Conservation (phyloP, 2,797 vertebrate genomes). For the Pteronotus mesoamericanus region DNA sequence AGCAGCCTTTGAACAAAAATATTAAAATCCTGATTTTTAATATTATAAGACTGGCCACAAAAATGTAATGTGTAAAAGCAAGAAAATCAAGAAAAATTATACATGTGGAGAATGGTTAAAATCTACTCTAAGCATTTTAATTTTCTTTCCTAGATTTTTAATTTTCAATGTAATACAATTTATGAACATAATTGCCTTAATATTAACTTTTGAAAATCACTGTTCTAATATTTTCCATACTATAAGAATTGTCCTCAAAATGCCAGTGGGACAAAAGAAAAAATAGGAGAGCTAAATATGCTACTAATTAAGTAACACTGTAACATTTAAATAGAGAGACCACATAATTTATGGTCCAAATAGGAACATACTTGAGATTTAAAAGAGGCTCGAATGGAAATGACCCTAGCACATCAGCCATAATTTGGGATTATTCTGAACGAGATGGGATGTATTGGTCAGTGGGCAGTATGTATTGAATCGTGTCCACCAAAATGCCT, state of each 20-base stretch:
- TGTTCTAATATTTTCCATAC: neutral
- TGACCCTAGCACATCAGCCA: neutral
- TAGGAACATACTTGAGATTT: neutral
- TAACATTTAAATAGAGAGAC: neutral
- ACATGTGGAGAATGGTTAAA: neutral
- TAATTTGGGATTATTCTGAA: neutral
- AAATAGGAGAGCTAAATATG: neutral
- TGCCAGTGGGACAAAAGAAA: neutral
- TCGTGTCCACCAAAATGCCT: neutral
- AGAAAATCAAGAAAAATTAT: constrained; percentile 14
- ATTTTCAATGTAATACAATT: neutral
- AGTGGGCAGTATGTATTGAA: neutral
- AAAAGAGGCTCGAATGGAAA: neutral
- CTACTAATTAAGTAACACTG: neutral
- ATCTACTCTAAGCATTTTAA: neutral
- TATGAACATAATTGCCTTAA: neutral
- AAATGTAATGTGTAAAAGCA: neutral
- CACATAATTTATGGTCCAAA: neutral
- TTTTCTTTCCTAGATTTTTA: neutral
- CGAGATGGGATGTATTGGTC: neutral
- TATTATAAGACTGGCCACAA: neutral
- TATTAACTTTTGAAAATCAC: neutral
- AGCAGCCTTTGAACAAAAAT: neutral
- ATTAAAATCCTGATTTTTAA: neutral
- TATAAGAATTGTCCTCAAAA: neutral